These are phyloP conservation scores for Sebastes nivosus DNA, from an alignment of 2,797 vertebrate genomes.

Conservation along the genomic window DNA sequence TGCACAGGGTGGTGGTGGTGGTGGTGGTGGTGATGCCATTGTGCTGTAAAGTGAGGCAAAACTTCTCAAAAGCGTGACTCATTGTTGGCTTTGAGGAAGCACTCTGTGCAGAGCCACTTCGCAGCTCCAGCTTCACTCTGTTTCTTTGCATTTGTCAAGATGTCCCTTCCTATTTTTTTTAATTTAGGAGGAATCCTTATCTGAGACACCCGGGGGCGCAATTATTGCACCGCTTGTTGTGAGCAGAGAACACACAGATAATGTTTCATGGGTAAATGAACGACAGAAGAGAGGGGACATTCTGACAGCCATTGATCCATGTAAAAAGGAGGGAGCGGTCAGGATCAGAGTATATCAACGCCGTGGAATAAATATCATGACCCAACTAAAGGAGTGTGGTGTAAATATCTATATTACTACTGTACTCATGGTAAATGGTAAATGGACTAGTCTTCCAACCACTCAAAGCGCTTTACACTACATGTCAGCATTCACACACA, in stretches of 20 bases:
- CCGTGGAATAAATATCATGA: not conserved
- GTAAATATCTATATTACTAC: not conserved
- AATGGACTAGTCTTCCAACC: no score
- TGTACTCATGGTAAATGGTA: not conserved
- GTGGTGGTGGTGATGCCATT: not conserved
- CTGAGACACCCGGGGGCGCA: conserved; percentile 44
- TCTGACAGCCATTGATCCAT: conserved; percentile 51
- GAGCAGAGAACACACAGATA: conserved; percentile 54
- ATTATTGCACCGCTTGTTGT: conserved; percentile 57
- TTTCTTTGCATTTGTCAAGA: conserved; percentile 35
- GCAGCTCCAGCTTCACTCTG: conserved; percentile 7
- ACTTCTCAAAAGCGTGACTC: conserved; percentile 29
- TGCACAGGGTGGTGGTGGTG: not conserved
- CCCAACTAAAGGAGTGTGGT: not conserved
- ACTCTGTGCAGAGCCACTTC: conserved; percentile 4
- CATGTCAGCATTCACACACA: no score
- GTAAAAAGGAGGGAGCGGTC: not conserved
- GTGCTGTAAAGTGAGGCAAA: conserved; percentile 19
- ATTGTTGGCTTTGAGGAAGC: conserved; percentile 28
- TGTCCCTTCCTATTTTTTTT: conserved; percentile 15
- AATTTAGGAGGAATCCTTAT: conserved; percentile 47
- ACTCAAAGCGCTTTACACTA: no score
- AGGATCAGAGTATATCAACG: not conserved
- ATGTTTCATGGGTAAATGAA: conserved; percentile 60
- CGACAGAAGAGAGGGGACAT: conserved; percentile 29